A percentile compares a stretch with the other conserved stretches of the same genome.
These are phyloP conservation scores for Drosophila paulistorum DNA, from an alignment of 1,140 invertebrate genomes.

Conservation along the genomic window DNA sequence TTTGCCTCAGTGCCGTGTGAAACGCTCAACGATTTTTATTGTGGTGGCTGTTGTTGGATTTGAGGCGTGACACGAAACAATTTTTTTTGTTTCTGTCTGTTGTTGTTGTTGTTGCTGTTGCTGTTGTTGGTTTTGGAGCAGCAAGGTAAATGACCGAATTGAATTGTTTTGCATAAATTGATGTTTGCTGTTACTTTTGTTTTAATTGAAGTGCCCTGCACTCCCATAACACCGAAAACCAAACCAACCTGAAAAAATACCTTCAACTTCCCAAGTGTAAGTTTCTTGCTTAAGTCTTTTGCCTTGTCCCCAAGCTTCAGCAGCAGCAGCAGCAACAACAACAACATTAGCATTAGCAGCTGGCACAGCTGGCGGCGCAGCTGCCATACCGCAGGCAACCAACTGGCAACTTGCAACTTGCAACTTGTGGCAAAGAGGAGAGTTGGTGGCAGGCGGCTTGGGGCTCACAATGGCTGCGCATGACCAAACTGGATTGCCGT, in stretches of 20 bases:
- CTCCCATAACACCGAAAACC: neutral
- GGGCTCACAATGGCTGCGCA: slow-evolving; percentile 13
- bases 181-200: slow-evolving; percentile 42
- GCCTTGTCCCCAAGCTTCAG: neutral
- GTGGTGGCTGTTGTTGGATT: slow-evolving; percentile 13
- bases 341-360: slow-evolving; percentile 21
- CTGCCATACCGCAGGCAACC: slow-evolving; percentile 19
- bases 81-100: slow-evolving; percentile 8
- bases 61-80: slow-evolving; percentile 69
- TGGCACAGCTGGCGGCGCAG: slow-evolving; percentile 36
- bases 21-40: slow-evolving; percentile 42
- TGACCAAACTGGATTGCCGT: slow-evolving; percentile 61
- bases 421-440: slow-evolving; percentile 9
- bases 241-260: too few species aligned
- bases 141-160: slow-evolving; percentile 72
- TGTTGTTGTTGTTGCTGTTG: slow-evolving; percentile 45
- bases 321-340: slow-evolving; percentile 17
- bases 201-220: slow-evolving; percentile 17
- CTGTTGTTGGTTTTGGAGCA: slow-evolving; percentile 49
- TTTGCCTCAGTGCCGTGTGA: slow-evolving; percentile 59
- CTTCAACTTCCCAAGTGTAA: too few species aligned
- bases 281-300: too few species aligned
- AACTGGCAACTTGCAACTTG: slow-evolving; percentile 29
- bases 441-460: neutral
- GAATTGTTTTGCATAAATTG: slow-evolving; percentile 78